phyloP scores from a whole-genome alignment of 2,888 invertebrate genomes.

The Aspidapion aeneum region DNA sequence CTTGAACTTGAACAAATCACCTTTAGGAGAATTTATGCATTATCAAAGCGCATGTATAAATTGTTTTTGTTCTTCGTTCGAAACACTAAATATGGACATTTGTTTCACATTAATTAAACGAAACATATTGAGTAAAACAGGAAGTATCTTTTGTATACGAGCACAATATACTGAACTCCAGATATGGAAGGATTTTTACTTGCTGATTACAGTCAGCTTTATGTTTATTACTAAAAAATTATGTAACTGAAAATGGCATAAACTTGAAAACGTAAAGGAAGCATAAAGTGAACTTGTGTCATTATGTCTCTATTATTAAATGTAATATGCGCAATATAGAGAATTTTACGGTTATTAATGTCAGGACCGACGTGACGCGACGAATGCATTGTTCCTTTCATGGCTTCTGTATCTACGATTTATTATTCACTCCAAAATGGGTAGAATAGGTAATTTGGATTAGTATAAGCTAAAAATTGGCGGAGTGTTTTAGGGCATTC shows the following conservation, averaged over 20 bases:
- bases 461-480: no score
- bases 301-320: not conserved
- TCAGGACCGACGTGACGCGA: no score
- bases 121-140: not conserved
- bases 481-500: no score
- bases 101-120: not conserved
- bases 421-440: no score
- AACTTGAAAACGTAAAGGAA: not conserved
- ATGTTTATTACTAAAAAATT: not conserved
- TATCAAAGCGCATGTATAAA: not conserved
- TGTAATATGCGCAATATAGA: not conserved
- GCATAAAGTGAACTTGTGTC: not conserved
- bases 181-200: not conserved
- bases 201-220: not conserved
- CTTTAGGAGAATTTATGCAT: conserved; percentile 20
- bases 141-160: not conserved
- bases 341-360: no score
- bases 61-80: not conserved
- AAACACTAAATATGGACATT: not conserved
- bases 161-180: not conserved
- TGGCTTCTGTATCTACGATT: no score
- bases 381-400: no score
- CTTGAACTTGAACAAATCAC: conserved; percentile 19
- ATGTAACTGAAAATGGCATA: not conserved
- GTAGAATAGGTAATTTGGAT: no score